Evolutionary conservation across 92 coral and sea anemone species (phyloP).

Genomic region (Epizoanthus scotinus): DNA sequence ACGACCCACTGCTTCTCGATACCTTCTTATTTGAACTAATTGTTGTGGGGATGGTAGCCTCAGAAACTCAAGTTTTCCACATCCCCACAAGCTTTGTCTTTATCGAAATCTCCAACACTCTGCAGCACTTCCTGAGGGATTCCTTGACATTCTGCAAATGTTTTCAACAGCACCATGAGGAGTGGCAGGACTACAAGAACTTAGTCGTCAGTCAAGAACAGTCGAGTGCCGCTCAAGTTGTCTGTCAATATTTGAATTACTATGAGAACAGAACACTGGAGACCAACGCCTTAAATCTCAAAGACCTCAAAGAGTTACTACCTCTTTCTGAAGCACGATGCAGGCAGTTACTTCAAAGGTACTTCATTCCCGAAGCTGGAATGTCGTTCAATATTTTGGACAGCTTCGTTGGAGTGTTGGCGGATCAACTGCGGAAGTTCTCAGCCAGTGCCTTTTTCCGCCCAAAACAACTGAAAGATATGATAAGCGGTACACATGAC

Average conservation of each 20-base stretch:
- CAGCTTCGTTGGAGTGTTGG: slow-evolving; percentile 20
- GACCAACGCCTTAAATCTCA: not conserved
- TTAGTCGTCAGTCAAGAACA: not conserved
- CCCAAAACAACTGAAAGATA: slow-evolving; percentile 5
- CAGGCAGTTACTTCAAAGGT: not conserved
- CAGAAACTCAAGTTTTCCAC: not conserved
- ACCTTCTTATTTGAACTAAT: not conserved
- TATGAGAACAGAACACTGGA: not conserved
- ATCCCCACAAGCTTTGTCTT: not conserved
- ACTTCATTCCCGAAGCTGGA: not conserved
- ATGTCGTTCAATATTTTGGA: slow-evolving; percentile 8
- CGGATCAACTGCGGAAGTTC: slow-evolving; percentile 31
- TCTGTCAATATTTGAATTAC: not conserved
- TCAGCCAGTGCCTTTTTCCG: slow-evolving; percentile 30
- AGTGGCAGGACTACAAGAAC: not conserved
- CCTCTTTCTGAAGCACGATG: not conserved
- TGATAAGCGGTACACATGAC: slow-evolving; percentile 15
- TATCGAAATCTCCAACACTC: not conserved
- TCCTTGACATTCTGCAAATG: not conserved
- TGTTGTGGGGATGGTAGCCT: not conserved
- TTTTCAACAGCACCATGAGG: not conserved
- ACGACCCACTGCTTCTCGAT: not conserved
- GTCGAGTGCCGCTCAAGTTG: not conserved
- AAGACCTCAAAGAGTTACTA: not conserved
- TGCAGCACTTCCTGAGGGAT: not conserved